Evolutionary conservation across 1,140 invertebrate genomes (phyloP).

Genomic region (Penaeus indicus): DNA sequence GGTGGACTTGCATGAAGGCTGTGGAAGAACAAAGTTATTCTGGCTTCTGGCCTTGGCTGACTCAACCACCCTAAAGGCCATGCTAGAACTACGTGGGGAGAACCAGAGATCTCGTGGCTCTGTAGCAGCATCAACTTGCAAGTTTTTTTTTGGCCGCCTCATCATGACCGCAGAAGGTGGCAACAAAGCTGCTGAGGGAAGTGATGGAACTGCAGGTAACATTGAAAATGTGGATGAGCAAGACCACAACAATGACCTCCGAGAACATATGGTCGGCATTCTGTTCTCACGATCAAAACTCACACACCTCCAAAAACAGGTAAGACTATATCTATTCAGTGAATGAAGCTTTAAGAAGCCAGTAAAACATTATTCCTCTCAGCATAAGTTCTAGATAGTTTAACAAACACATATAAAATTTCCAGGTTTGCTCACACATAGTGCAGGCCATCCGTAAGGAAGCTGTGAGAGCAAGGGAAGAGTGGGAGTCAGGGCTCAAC

Average conservation of each 20-base stretch:
- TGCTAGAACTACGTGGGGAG: conserved; percentile 93
- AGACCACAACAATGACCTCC: conserved; percentile 86
- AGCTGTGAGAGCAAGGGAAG: conserved; percentile 78
- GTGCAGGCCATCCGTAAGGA: conserved; percentile 93
- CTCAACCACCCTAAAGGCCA: conserved; percentile 86
- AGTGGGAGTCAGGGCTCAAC: conserved; percentile 63
- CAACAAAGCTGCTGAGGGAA: conserved; percentile 66
- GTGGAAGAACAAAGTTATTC: conserved; percentile 93
- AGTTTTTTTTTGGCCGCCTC: conserved; percentile 96
- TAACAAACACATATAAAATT: conserved; percentile 50
- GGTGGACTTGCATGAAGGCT: conserved; percentile 95
- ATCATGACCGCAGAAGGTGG: conserved; percentile 76
- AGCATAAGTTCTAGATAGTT: neutral
- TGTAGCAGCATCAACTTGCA: conserved; percentile 78
- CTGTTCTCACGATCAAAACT: conserved; percentile 94
- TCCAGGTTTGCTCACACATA: conserved; percentile 89
- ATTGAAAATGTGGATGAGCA: conserved; percentile 72
- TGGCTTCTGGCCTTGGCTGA: conserved; percentile 95
- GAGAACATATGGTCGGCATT: conserved; percentile 97
- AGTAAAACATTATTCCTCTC: too few relatives aligned
- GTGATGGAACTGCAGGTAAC: conserved; percentile 38
- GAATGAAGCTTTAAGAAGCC: too few relatives aligned
- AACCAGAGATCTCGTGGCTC: conserved; percentile 70
- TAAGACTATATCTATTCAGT: conserved; percentile 68
- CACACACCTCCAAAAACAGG: conserved; percentile 94